Conservation (phyloP, 2,888 invertebrate genomes). For the Steromphala cineraria region DNA sequence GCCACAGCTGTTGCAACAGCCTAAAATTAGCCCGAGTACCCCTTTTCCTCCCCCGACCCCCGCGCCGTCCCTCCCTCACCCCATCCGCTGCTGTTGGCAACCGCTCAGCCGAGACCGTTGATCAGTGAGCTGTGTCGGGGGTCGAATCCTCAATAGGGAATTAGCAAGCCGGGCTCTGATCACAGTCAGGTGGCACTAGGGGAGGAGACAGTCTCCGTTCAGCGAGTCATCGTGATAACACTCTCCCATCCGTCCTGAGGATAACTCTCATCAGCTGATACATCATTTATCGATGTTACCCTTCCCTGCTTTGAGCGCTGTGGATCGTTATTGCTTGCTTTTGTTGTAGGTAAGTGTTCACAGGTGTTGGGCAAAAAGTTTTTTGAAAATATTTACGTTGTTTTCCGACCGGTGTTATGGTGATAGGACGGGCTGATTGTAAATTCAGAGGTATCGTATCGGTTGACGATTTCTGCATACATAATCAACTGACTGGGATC, state of each 20-base stretch:
- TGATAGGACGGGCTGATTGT: too few relatives aligned
- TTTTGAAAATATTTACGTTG: too few relatives aligned
- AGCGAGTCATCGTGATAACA: not conserved
- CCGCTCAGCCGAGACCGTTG: conserved; percentile 4
- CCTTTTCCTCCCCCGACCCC: conserved; percentile 5
- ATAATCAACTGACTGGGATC: not conserved
- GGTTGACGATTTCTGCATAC: not conserved
- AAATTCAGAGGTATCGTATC: not conserved
- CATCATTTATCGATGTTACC: not conserved
- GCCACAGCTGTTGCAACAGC: conserved; percentile 40
- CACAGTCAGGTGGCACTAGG: not conserved
- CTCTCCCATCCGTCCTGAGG: not conserved
- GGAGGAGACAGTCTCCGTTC: not conserved
- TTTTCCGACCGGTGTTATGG: too few relatives aligned
- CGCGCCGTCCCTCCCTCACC: not conserved
- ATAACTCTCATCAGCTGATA: not conserved
- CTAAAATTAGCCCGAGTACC: conserved; percentile 18
- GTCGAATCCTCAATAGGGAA: not conserved
- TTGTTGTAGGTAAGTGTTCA: conserved; percentile 1
- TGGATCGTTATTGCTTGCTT: not conserved
- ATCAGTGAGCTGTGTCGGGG: not conserved
- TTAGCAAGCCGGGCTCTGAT: not conserved
- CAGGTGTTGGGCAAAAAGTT: not conserved
- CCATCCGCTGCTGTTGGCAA: not conserved
- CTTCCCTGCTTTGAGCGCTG: not conserved